Percentiles rank a stretch among this genome's conserved stretches.
Evolutionary conservation across 2,797 vertebrate genomes (phyloP).

Genomic region (Octomys mimax): DNA sequence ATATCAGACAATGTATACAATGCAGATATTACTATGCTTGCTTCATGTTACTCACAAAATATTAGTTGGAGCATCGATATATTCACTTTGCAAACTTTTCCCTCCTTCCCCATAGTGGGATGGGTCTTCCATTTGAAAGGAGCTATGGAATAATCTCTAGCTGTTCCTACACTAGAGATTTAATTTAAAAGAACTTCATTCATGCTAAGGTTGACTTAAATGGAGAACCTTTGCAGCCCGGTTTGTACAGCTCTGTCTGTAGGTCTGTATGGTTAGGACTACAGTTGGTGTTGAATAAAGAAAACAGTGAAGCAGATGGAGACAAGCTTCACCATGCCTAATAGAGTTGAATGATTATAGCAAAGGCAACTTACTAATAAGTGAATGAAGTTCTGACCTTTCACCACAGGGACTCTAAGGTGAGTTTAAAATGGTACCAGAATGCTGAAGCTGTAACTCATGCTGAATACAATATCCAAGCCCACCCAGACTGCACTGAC

Average conservation of each 20-base stretch:
- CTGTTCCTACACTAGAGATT: background rate
- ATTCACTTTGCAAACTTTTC: background rate
- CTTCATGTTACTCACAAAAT: background rate
- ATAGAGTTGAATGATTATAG: slow-evolving; percentile 14
- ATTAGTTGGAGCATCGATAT: background rate
- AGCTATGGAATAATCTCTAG: background rate
- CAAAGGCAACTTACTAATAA: slow-evolving; percentile 41
- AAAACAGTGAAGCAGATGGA: slow-evolving; percentile 16
- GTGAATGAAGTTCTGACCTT: slow-evolving; percentile 64
- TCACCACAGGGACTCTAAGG: slow-evolving; percentile 52
- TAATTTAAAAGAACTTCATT: background rate
- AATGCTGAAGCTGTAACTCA: background rate
- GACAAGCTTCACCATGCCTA: background rate
- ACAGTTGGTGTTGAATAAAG: background rate
- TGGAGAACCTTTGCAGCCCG: background rate
- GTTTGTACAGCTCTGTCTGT: background rate
- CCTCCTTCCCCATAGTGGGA: background rate
- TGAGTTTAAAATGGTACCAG: slow-evolving; percentile 49
- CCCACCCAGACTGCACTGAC: background rate
- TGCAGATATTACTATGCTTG: background rate
- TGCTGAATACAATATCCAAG: background rate
- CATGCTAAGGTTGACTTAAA: background rate
- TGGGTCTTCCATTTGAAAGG: background rate
- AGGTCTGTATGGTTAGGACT: background rate
- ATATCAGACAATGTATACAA: background rate